A percentile compares a stretch with the other conserved stretches of the same genome.
Conservation (phyloP, 1,140 invertebrate species). For the Leptestheria dahalacensis region DNA sequence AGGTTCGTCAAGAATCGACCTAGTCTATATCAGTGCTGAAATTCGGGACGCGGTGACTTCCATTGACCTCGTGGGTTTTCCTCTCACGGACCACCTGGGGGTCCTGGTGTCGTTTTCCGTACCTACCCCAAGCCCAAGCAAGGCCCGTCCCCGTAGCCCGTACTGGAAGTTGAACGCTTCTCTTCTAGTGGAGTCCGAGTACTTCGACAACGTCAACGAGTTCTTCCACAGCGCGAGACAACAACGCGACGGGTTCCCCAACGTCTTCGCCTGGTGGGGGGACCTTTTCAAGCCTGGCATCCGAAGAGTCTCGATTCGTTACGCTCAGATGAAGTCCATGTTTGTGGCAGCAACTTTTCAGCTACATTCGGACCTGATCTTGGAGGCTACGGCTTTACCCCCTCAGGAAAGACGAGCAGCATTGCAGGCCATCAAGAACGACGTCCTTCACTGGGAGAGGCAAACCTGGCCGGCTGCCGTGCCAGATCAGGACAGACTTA, state of each 20-base stretch:
- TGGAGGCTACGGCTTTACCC: not conserved
- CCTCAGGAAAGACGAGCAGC: too few relatives aligned
- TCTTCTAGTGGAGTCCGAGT: not conserved
- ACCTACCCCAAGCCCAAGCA: not conserved
- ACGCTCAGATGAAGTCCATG: not conserved
- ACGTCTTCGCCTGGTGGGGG: not conserved
- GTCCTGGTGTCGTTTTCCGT: not conserved
- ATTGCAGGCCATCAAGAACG: too few relatives aligned
- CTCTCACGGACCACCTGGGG: not conserved
- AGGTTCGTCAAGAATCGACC: not conserved
- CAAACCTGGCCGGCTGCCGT: not conserved
- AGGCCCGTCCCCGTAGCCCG: not conserved
- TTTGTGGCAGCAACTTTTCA: not conserved
- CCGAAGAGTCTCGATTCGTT: not conserved
- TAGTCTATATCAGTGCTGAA: not conserved
- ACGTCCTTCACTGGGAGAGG: not conserved
- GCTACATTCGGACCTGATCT: not conserved
- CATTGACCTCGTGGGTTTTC: not conserved
- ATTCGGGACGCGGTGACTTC: not conserved
- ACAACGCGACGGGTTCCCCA: not conserved
- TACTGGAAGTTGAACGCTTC: not conserved
- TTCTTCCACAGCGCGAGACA: not conserved
- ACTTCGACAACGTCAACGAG: not conserved
- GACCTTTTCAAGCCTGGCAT: not conserved
- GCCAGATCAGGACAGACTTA: not conserved